These are phyloP conservation scores for Agrilus cyanescens DNA, from an alignment of 2,888 invertebrate species.

Conservation along the genomic window DNA sequence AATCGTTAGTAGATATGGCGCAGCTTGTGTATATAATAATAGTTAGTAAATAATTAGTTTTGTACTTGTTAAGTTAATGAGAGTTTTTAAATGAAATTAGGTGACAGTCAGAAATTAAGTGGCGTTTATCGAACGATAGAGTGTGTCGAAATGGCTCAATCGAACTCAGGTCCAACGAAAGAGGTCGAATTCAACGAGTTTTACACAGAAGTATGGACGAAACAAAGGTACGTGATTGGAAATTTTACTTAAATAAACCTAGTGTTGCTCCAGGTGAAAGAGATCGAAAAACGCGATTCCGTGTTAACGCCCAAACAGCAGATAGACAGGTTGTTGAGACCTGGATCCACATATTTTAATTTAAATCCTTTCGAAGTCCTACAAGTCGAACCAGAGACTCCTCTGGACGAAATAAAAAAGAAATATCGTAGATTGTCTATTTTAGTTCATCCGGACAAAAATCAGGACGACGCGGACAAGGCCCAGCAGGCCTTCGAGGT, in stretches of 20 bases:
- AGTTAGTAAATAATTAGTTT: too few species aligned
- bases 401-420: constrained; percentile 88
- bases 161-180: constrained; percentile 27
- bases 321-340: constrained; percentile 87
- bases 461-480: constrained; percentile 88
- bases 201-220: constrained; percentile 63
- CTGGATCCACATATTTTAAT: constrained; percentile 98
- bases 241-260: constrained; percentile 3
- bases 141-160: constrained; percentile 12
- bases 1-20: too few species aligned
- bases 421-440: constrained; percentile 94
- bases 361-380: constrained; percentile 91
- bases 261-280: constrained; percentile 70
- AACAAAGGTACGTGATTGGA: neutral
- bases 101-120: too few species aligned
- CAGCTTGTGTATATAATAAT: too few species aligned
- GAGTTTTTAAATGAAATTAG: too few species aligned
- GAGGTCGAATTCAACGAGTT: constrained; percentile 70
- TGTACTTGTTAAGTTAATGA: too few species aligned
- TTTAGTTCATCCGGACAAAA: constrained; percentile 98
- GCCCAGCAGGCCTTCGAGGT: constrained; percentile 90
- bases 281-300: constrained; percentile 95
- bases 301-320: constrained; percentile 94
- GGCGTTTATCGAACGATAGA: neutral
- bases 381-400: constrained; percentile 80